Conservation (phyloP, 2,797 vertebrate genomes). For the Sebastes minor region DNA sequence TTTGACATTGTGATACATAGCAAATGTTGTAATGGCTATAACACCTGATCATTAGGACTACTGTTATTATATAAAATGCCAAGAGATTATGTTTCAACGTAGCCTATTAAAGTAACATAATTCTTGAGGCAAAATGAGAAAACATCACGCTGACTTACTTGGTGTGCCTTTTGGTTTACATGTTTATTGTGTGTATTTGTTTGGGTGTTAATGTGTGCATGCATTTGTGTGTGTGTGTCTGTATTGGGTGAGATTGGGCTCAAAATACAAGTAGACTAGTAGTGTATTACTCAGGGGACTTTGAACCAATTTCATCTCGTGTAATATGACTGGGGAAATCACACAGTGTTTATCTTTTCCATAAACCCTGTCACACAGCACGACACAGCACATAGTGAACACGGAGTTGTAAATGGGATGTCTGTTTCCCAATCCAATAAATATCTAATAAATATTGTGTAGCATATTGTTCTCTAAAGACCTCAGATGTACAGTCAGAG, state of each 20-base stretch:
- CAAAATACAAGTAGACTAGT: constrained; percentile 29
- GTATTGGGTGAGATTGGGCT: constrained; percentile 15
- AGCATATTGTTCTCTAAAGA: constrained; percentile 11
- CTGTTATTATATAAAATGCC: not conserved
- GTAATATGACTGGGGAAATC: constrained; percentile 69
- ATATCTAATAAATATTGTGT: constrained; percentile 22
- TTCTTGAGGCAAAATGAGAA: constrained; percentile 10
- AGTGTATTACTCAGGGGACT: constrained; percentile 47
- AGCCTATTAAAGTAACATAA: not conserved
- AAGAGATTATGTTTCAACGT: not conserved
- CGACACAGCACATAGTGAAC: not conserved
- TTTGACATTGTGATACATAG: not conserved
- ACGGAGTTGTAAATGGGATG: constrained; percentile 24
- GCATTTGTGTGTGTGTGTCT: not conserved
- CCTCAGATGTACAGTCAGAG: not conserved
- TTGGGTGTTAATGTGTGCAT: not conserved
- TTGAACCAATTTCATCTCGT: constrained; percentile 60
- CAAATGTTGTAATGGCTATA: not conserved
- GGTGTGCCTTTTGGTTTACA: constrained; percentile 1
- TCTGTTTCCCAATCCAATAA: constrained; percentile 31
- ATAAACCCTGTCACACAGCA: too few species aligned
- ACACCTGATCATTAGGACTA: not conserved
- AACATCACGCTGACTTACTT: constrained; percentile 5
- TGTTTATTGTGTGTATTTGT: not conserved
- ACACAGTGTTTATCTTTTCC: constrained; percentile 32